Conservation (phyloP, 2,797 vertebrate genomes). For the Channa striata region DNA sequence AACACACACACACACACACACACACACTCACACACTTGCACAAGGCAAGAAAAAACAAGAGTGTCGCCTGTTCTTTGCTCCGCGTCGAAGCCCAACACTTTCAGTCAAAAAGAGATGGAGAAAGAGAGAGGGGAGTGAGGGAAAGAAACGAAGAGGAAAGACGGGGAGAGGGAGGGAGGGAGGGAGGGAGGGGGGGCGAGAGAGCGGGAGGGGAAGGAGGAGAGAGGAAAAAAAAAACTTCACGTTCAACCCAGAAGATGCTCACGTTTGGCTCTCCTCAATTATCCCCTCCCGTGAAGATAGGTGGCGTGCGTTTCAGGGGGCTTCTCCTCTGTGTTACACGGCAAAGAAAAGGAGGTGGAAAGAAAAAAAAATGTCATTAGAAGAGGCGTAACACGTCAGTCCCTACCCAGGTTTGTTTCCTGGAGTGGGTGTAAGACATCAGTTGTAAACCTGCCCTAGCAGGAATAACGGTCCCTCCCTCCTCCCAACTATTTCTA, state of each 20-base stretch:
- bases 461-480: conserved; percentile 99
- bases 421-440: conserved; percentile 99
- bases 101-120: conserved; percentile 71
- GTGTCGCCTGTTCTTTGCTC: conserved; percentile 67
- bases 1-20: conserved; percentile 6
- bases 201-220: background rate
- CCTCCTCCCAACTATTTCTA: conserved; percentile 91
- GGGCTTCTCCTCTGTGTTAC: conserved; percentile 93
- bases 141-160: background rate
- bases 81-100: conserved; percentile 76
- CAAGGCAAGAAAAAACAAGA: conserved; percentile 31
- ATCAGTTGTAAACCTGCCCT: conserved; percentile 99
- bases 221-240: conserved; percentile 75
- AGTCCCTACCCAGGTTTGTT: conserved; percentile 99
- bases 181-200: background rate
- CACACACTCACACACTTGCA: conserved; percentile 18
- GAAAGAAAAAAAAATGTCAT: conserved; percentile 99
- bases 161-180: conserved; percentile 32
- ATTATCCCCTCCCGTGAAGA: conserved; percentile 99
- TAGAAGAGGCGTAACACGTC: conserved; percentile 99
- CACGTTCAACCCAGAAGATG: conserved; percentile 96
- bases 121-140: conserved; percentile 57
- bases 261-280: conserved; percentile 98
- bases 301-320: conserved; percentile 99
- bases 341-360: conserved; percentile 93